Evolutionary conservation across 1,140 invertebrate species (phyloP).

Genomic region (Ips typographus): DNA sequence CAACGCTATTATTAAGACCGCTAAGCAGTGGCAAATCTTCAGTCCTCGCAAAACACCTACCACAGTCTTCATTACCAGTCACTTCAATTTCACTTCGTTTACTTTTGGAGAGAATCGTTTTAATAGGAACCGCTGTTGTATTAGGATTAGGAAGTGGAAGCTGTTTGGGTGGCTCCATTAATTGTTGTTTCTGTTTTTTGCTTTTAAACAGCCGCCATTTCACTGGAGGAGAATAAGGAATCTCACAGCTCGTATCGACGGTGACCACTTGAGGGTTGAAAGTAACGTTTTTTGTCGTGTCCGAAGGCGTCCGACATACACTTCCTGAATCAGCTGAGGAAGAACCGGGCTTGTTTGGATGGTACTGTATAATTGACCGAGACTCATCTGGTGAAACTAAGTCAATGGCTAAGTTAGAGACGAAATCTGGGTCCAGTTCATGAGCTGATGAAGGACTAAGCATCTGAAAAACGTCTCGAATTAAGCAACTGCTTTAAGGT

Average conservation of each 20-base stretch:
- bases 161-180: conserved; percentile 18
- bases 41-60: conserved; percentile 51
- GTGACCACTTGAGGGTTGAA: conserved; percentile 50
- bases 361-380: conserved; percentile 42
- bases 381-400: conserved; percentile 48
- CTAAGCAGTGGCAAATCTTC: conserved; percentile 59
- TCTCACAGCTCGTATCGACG: conserved; percentile 32
- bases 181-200: conserved; percentile 40
- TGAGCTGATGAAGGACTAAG: conserved; percentile 38
- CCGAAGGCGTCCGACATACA: conserved; percentile 46
- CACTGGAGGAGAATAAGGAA: conserved; percentile 31
- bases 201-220: conserved; percentile 41
- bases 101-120: conserved; percentile 56
- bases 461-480: conserved; percentile 23
- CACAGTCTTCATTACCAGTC: conserved; percentile 35
- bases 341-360: conserved; percentile 31
- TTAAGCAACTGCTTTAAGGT: background rate
- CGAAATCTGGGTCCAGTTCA: conserved; percentile 47
- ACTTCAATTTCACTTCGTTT: conserved; percentile 37
- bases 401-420: conserved; percentile 51
- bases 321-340: conserved; percentile 47
- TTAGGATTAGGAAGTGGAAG: conserved; percentile 26
- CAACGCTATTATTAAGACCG: conserved; percentile 55
- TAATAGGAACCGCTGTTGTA: conserved; percentile 41
- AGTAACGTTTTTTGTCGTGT: conserved; percentile 50